Evolutionary conservation across 2,888 invertebrate species (phyloP).

Genomic region (Troglohyphantes excavatus): DNA sequence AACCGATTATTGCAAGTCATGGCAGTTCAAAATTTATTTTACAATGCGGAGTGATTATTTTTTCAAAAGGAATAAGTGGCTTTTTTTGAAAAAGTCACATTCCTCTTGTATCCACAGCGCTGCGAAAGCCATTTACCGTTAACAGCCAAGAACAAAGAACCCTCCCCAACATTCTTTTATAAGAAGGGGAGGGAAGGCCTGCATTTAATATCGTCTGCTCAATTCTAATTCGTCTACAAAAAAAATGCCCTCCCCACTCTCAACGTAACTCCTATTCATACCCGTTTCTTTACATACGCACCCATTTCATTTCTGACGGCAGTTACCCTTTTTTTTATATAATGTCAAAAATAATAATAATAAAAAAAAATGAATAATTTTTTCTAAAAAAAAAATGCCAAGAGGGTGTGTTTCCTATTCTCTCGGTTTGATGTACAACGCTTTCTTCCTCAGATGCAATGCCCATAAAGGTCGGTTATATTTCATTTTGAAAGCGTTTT

Average conservation of each 20-base stretch:
- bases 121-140: conserved; percentile 43
- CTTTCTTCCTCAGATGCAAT: conserved; percentile 45
- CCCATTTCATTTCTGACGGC: conserved; percentile 16
- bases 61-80: background rate
- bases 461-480: conserved; percentile 50
- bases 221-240: conserved; percentile 53
- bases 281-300: conserved; percentile 23
- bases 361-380: background rate
- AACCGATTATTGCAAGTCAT: too few relatives aligned
- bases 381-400: conserved; percentile 1
- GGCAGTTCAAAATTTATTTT: background rate
- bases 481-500: conserved; percentile 49
- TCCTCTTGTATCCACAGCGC: background rate
- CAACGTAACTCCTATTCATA: background rate
- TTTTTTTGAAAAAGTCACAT: background rate
- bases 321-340: conserved; percentile 6
- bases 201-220: conserved; percentile 56
- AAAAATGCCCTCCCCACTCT: background rate
- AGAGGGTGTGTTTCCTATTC: conserved; percentile 33
- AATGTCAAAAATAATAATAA: conserved; percentile 29
- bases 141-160: conserved; percentile 46
- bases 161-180: conserved; percentile 34
- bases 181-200: background rate
- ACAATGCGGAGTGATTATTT: background rate
- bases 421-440: conserved; percentile 44